Evolutionary conservation across 1,140 invertebrate genomes (phyloP), one percentile per base, ranked within the genome.

Genomic region (Rhopalosiphum padi): DNA sequence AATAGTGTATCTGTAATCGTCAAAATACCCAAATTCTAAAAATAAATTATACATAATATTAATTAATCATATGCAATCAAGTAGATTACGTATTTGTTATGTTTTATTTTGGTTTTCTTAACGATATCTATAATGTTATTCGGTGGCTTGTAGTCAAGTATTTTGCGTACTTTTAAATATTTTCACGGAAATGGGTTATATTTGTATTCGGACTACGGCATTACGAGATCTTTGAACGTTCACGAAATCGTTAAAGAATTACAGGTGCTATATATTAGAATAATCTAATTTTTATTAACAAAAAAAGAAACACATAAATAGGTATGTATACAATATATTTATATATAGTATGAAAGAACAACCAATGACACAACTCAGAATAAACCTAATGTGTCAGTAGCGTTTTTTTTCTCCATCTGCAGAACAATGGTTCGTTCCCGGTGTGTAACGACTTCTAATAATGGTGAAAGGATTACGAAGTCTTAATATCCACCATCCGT

Each of bases 401-500:
- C 15, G 35, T 90, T 90, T 90, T 90, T 46, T 90, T 90, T 55
- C 35, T 53, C 22, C 55, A 90, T 90, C 55, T 68, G 23, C 37
- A 25, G 41, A 68, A 90, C 89, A 90, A 90, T 90, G 89, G 89
- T 92, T 92, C 51, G 7, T 83, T 92, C 68, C 35, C 43, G n/a
- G 90, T 35, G 60, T 82, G 51, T 77, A 92, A 53, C n/a, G 25
- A 86, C 91, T 77, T 41, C 37, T 93, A 82, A 53, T 93, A 93
- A 85, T 41, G 91, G 91, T 93, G 91, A 93, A 93, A 93, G 91
- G 91, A 93, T 91, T 48, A 51, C n/a, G 43, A 35, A 91, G 25
- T 92, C 55, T 85, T 86, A 86, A 93, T 85, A 93, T 85, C 25
- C 30, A 91, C 41, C 37, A 22, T 90, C 30, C 30, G 46, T n/a